These are phyloP conservation scores for Eulemur macaco DNA, from an alignment of 2,113 vertebrate genomes.

Conservation along the genomic window DNA sequence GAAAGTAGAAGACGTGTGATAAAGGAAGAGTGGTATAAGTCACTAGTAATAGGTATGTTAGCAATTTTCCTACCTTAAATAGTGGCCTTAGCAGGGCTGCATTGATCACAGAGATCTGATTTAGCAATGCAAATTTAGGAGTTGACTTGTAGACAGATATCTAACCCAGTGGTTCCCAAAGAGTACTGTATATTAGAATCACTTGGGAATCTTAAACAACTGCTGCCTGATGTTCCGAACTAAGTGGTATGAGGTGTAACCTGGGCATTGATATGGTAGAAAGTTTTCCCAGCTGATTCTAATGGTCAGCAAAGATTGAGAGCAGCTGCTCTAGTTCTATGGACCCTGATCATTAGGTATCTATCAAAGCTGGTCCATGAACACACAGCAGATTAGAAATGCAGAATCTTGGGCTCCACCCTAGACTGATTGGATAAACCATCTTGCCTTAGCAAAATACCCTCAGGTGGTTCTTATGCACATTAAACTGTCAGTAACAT, in stretches of 20 bases:
- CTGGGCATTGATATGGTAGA: neutral
- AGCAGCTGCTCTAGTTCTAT: neutral
- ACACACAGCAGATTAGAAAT: neutral
- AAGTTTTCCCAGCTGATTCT: neutral
- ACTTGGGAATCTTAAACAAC: neutral
- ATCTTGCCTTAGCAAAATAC: neutral
- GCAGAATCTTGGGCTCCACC: too few species aligned
- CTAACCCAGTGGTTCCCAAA: neutral
- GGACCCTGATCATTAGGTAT: neutral
- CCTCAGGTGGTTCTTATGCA: neutral
- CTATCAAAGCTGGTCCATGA: neutral
- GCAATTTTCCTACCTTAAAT: neutral
- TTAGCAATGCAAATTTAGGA: neutral
- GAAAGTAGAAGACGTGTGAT: neutral
- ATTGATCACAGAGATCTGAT: neutral
- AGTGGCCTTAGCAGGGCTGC: neutral
- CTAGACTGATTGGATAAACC: neutral
- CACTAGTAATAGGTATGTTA: neutral
- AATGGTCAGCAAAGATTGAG: neutral
- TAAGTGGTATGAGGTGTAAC: neutral
- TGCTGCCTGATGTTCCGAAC: neutral
- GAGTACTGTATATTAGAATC: neutral
- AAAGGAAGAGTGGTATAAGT: neutral
- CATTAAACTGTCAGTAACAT: neutral
- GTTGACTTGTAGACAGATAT: neutral